Conservation (phyloP, 2,888 invertebrate species). For the Masnerella sp. region DNA sequence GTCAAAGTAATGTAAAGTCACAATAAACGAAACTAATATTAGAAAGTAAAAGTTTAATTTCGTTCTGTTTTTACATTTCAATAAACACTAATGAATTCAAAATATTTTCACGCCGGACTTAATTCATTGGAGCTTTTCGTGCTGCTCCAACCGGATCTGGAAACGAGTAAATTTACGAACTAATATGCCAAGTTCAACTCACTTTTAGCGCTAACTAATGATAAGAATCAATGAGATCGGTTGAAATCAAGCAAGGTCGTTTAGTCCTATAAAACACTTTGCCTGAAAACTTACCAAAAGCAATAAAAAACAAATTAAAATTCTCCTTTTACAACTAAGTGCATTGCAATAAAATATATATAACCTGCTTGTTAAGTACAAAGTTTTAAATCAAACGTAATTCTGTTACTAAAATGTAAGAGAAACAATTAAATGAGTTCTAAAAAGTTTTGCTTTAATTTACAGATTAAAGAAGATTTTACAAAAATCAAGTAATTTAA, state of each 20-base stretch:
- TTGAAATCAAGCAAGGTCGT: slow-evolving; percentile 44
- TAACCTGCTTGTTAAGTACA: too few species aligned
- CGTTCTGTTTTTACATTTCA: neutral
- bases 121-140: too few species aligned
- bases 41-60: slow-evolving; percentile 23
- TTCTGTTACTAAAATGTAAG: too few species aligned
- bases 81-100: neutral
- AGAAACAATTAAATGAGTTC: too few species aligned
- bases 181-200: neutral
- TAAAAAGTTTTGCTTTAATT: too few species aligned
- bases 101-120: neutral
- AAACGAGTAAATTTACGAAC: neutral
- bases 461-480: too few species aligned
- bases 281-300: neutral
- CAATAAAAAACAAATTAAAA: neutral
- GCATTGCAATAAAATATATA: too few species aligned
- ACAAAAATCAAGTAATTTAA: too few species aligned
- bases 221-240: slow-evolving; percentile 48
- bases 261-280: neutral
- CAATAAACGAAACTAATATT: slow-evolving; percentile 28
- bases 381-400: too few species aligned
- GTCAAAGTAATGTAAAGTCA: slow-evolving; percentile 41
- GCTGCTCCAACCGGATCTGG: too few species aligned
- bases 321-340: neutral
- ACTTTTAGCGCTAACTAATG: neutral